Evolutionary conservation across 2,888 invertebrate genomes (phyloP), one percentile per base, ranked within the genome.

Genomic region (Stenodema calcarata): DNA sequence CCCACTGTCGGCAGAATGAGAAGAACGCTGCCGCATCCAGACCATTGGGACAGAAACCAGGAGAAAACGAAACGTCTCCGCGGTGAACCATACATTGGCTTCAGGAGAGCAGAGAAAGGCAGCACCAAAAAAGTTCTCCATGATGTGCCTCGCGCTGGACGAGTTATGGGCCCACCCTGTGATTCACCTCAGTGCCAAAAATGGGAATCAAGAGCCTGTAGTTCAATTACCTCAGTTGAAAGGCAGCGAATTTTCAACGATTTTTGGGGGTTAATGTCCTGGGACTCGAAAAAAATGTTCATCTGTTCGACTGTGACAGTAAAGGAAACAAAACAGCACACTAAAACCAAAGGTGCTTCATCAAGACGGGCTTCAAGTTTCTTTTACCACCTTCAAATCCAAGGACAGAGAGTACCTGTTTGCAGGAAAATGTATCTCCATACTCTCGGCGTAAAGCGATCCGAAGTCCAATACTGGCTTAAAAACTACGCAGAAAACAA

Each of bases 51-150:
- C 14, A 2, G 35, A 7, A 35, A 35, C 35, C 2, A 35, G 54
- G 54, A 47, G 50, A 81, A 81, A 28, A 6, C 7, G 14, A 81
- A 81, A 54, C 86, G 79, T 41, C 35, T 86, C 9, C 50, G 42
- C n/a, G 86, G 86, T 4, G 79, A 86, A 47, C 27, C 86, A 6
- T 86, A 86, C 70, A 27, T 80, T 28, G 86, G 86, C 9, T 86
- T 80, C 28, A 27, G 86, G 23, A 79, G 86, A 54, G 80, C 9
- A 28, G 30, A 79, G 12, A 44, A 44, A 35, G 47, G 47, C n/a
- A 27, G 47, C 28, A 30, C 86, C n/a, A 86, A 86, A 35, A 86
- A 41, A 69, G 69, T 86, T 35, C 62, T 80, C 6, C 86, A 86
- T 12, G 80, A 86, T 41, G 80, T 69, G 44, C 80, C 69, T 23